These are phyloP conservation scores for Dendrolimus houi DNA, from an alignment of 2,888 invertebrate species.

Conservation along the genomic window DNA sequence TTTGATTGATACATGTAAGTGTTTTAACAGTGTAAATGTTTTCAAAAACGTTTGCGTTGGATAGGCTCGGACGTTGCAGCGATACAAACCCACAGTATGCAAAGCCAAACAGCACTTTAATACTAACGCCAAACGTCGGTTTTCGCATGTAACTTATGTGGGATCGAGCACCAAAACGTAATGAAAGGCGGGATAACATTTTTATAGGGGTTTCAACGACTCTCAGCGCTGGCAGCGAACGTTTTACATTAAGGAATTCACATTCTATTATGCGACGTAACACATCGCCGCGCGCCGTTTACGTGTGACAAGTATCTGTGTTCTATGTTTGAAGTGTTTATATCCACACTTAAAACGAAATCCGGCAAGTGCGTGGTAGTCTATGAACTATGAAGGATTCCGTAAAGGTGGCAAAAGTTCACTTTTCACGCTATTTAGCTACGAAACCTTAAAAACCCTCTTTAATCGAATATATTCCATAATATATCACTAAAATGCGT, in stretches of 20 bases:
- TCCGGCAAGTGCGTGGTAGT: too few species aligned
- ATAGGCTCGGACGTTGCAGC: slow-evolving; percentile 46
- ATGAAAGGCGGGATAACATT: slow-evolving; percentile 71
- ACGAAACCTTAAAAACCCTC: too few species aligned
- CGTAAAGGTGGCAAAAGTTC: too few species aligned
- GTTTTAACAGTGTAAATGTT: slow-evolving; percentile 17
- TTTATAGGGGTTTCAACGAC: slow-evolving; percentile 72
- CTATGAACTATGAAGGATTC: too few species aligned
- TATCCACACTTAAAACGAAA: too few species aligned
- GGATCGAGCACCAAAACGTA: slow-evolving; percentile 54
- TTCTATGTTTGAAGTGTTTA: slow-evolving; percentile 7
- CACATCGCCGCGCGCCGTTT: slow-evolving; percentile 53
- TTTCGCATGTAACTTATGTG: slow-evolving; percentile 18
- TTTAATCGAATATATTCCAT: too few species aligned
- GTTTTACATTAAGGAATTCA: slow-evolving; percentile 71
- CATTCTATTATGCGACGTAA: slow-evolving; percentile 63
- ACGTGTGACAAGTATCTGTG: slow-evolving; percentile 53
- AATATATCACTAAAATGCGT: too few species aligned
- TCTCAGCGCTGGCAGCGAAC: slow-evolving; percentile 51
- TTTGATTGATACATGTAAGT: background rate
- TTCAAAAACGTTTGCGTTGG: slow-evolving; percentile 37
- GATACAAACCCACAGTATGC: slow-evolving; percentile 33
- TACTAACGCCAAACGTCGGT: slow-evolving; percentile 19
- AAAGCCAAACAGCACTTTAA: slow-evolving; percentile 22
- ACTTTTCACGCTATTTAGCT: too few species aligned